These are phyloP conservation scores for Nyctibius bracteatus DNA, from an alignment of 2,113 vertebrate species.

Conservation along the genomic window DNA sequence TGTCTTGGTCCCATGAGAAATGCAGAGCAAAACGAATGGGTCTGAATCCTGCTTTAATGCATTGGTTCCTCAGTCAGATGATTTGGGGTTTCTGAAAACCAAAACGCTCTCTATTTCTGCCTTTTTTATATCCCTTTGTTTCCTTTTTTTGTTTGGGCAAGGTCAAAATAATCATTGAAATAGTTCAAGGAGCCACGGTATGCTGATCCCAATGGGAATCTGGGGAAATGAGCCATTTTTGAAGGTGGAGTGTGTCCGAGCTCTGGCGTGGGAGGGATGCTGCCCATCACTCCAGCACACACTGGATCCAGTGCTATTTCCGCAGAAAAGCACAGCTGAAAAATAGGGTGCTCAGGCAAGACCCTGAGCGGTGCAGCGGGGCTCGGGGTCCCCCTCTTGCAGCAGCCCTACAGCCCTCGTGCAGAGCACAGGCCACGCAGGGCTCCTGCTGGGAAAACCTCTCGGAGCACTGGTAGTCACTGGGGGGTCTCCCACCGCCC, in stretches of 20 bases:
- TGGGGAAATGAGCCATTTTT: not conserved
- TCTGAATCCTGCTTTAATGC: not conserved
- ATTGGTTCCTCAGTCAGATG: not conserved
- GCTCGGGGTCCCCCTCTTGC: not conserved
- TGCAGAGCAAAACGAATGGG: rapidly evolving
- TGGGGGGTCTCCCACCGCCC: not conserved
- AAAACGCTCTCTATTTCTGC: rapidly evolving
- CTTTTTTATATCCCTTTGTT: not conserved
- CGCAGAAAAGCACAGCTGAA: not conserved
- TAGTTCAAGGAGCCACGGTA: not conserved
- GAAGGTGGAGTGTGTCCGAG: rapidly evolving
- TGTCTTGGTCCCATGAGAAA: not conserved
- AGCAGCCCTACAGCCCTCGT: not conserved
- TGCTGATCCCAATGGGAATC: not conserved
- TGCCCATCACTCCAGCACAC: not conserved
- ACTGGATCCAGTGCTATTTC: rapidly evolving
- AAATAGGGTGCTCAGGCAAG: not conserved
- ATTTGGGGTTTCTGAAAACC: not conserved
- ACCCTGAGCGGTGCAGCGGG: not conserved
- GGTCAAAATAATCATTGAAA: not conserved
- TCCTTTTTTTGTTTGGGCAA: not conserved
- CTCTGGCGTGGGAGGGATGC: not conserved
- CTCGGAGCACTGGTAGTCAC: not conserved
- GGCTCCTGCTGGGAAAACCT: not conserved
- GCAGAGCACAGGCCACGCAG: not conserved